phyloP scores from a whole-genome alignment of 1,140 invertebrate species.

The Uloborus diversus region DNA sequence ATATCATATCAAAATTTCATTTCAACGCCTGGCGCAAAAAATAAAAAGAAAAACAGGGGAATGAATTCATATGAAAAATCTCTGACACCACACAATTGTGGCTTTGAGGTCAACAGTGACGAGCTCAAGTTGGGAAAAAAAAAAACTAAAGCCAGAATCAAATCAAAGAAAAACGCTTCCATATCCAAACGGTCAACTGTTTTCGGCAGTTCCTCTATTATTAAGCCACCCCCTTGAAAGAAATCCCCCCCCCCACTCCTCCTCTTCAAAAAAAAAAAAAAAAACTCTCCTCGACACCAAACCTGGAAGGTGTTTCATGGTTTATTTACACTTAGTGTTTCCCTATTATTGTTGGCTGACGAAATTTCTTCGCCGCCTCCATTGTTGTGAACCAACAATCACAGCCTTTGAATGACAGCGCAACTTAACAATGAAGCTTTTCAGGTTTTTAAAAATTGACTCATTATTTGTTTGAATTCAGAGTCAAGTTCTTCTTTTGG shows the following conservation, averaged over 20 bases:
- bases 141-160: conserved; percentile 12
- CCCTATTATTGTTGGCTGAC: conserved; percentile 10
- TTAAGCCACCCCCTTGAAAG: conserved; percentile 3
- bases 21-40: no score
- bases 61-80: conserved; percentile 10
- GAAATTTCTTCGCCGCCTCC: conserved; percentile 20
- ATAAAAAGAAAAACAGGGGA: no score
- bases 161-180: conserved; percentile 1
- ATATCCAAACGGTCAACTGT: conserved; percentile 38
- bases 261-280: no score
- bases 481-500: no score
- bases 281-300: no score
- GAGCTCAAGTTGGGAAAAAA: conserved; percentile 6
- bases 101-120: conserved; percentile 24
- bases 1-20: no score
- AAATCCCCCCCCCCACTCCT: neutral
- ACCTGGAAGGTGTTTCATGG: conserved; percentile 5
- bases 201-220: conserved; percentile 37
- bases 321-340: conserved; percentile 20
- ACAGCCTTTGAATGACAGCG: conserved; percentile 29
- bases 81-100: conserved; percentile 27
- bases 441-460: conserved; percentile 16
- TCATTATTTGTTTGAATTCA: conserved; percentile 17
- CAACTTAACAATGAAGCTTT: neutral
- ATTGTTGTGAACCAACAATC: conserved; percentile 25